These are phyloP conservation scores for Andrena praecox DNA, from an alignment of 2,888 invertebrate species.

Conservation along the genomic window DNA sequence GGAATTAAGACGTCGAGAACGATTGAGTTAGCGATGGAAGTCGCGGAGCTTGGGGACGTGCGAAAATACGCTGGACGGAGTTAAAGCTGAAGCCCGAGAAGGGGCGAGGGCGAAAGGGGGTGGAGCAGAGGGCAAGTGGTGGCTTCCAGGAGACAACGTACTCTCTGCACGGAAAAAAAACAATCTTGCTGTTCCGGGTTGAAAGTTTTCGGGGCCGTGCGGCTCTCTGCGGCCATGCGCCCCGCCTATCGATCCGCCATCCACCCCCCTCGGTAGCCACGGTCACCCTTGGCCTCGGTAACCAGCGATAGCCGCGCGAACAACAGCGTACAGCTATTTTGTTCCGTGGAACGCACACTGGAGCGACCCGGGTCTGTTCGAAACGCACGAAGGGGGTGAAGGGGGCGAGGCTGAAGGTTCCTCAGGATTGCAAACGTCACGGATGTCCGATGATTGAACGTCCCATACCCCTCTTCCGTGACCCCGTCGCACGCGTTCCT, in stretches of 20 bases:
- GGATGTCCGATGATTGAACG: constrained; percentile 46
- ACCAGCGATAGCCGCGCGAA: constrained; percentile 54
- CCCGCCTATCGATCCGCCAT: constrained; percentile 76
- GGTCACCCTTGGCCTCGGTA: constrained; percentile 45
- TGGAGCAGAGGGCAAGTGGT: too few species aligned
- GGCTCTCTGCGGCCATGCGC: constrained; percentile 77
- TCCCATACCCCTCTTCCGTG: neutral
- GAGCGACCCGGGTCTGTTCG: constrained; percentile 53
- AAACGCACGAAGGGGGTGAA: neutral
- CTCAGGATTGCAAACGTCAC: constrained; percentile 37
- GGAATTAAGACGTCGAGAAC: neutral
- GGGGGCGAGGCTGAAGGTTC: neutral
- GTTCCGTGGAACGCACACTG: constrained; percentile 71
- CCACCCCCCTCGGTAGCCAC: constrained; percentile 30
- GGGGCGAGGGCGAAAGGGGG: neutral
- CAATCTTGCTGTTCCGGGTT: constrained; percentile 31
- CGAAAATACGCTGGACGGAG: neutral
- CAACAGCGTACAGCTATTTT: constrained; percentile 67
- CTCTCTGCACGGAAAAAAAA: neutral
- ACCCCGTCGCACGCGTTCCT: neutral
- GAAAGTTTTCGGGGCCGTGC: constrained; percentile 72
- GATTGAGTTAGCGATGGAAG: neutral
- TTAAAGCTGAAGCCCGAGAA: neutral
- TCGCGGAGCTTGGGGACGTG: neutral
- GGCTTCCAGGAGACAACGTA: neutral